phyloP scores from a whole-genome alignment of 92 coral and sea anemone genomes.

The Epizoanthus ramosus region DNA sequence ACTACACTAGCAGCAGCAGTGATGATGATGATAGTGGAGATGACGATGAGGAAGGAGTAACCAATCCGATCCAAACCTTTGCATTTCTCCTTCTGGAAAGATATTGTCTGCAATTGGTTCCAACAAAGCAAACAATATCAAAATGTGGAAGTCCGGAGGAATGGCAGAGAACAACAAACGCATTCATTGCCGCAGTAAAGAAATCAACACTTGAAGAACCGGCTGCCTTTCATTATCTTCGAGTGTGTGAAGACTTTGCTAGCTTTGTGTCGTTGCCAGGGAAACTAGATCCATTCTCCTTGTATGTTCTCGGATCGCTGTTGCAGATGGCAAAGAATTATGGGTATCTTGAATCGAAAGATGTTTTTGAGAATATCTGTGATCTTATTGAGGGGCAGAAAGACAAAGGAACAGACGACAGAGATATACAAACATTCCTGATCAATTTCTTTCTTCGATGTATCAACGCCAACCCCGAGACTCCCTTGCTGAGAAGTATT shows the following conservation, averaged over 20 bases:
- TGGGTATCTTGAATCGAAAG: conserved; percentile 63
- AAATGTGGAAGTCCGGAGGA: conserved; percentile 50
- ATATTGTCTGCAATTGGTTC: conserved; percentile 71
- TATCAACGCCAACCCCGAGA: conserved; percentile 84
- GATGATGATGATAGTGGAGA: neutral
- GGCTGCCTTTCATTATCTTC: conserved; percentile 77
- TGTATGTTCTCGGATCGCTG: conserved; percentile 67
- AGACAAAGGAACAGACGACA: conserved; percentile 38
- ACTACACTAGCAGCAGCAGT: neutral
- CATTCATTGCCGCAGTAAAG: conserved; percentile 48
- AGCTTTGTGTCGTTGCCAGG: conserved; percentile 52
- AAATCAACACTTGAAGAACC: conserved; percentile 59
- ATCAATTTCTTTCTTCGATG: conserved; percentile 81
- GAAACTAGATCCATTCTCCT: conserved; percentile 36
- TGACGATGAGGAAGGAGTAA: neutral
- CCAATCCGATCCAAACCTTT: too few species aligned
- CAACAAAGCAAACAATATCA: conserved; percentile 57
- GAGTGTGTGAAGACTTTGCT: conserved; percentile 87
- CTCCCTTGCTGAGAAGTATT: conserved; percentile 68
- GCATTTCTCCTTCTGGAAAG: too few species aligned
- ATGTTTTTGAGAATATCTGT: conserved; percentile 60
- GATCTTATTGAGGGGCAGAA: conserved; percentile 53
- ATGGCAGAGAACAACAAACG: conserved; percentile 65
- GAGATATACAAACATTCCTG: conserved; percentile 61
- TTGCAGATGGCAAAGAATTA: conserved; percentile 44